phyloP scores from a whole-genome alignment of 2,797 vertebrate species.

The Coracias cyanogaster region DNA sequence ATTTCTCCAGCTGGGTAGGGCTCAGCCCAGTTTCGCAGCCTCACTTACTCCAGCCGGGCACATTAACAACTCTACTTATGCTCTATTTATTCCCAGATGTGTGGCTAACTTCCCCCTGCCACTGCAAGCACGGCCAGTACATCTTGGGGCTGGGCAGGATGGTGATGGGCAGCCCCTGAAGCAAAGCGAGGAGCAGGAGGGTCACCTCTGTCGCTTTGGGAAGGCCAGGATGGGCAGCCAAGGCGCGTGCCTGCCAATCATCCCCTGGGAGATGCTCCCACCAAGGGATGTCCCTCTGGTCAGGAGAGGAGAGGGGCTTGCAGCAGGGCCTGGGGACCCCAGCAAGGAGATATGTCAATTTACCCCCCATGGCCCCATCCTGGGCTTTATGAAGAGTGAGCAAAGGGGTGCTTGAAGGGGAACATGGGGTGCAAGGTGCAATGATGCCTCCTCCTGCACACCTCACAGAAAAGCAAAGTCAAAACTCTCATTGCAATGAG shows the following conservation, averaged over 20 bases:
- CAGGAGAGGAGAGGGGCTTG: neutral
- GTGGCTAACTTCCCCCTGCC: neutral
- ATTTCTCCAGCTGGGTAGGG: neutral
- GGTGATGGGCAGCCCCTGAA: neutral
- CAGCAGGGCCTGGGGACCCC: neutral
- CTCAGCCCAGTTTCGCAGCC: neutral
- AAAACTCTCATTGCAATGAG: neutral
- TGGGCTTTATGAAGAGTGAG: neutral
- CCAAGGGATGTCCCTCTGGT: neutral
- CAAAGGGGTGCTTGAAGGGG: neutral
- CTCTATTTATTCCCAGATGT: conserved; percentile 30
- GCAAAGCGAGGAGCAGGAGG: neutral
- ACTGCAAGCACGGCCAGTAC: fast-evolving
- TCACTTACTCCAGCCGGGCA: neutral
- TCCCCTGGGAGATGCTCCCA: neutral
- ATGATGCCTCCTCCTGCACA: neutral
- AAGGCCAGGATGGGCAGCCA: neutral
- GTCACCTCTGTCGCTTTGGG: neutral
- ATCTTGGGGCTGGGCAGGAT: fast-evolving
- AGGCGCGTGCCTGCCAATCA: neutral
- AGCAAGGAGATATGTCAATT: fast-evolving
- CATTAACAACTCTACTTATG: conserved; percentile 31
- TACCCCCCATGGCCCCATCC: neutral
- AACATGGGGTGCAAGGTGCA: neutral
- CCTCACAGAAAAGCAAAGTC: neutral